Conservation (phyloP, 1,140 invertebrate species). For the Coelopa frigida region DNA sequence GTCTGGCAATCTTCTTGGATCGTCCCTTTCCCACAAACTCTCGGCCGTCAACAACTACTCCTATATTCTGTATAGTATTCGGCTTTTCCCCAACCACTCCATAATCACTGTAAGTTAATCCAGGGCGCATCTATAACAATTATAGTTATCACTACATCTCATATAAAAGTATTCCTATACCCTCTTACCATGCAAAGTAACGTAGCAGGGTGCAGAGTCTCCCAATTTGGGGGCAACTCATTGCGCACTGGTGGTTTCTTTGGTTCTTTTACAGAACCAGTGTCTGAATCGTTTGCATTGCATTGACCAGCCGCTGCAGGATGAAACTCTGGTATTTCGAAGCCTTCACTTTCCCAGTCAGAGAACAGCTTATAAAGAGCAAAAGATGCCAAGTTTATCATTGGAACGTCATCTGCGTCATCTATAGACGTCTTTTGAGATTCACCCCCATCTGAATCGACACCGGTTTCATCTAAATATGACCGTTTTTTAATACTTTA, state of each 20-base stretch:
- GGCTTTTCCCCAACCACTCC: conserved; percentile 53
- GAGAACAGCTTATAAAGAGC: conserved; percentile 67
- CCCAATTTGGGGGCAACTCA: conserved; percentile 53
- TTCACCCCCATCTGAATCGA: not conserved
- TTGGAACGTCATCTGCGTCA: conserved; percentile 54
- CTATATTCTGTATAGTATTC: conserved; percentile 50
- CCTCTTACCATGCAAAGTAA: conserved; percentile 50
- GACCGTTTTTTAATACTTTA: not conserved
- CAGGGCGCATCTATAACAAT: conserved; percentile 56
- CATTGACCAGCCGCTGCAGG: conserved; percentile 23
- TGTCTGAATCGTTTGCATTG: conserved; percentile 25
- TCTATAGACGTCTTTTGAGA: too few species aligned
- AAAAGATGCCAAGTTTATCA: conserved; percentile 67
- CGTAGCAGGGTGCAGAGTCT: conserved; percentile 61
- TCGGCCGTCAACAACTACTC: conserved; percentile 47
- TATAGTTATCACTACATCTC: not conserved
- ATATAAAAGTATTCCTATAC: not conserved
- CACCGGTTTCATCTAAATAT: not conserved
- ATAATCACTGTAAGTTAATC: conserved; percentile 55
- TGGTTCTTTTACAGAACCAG: conserved; percentile 26
- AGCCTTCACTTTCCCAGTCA: conserved; percentile 67
- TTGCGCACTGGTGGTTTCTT: conserved; percentile 46
- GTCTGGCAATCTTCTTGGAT: conserved; percentile 51
- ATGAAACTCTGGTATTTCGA: conserved; percentile 51
- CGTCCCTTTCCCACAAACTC: conserved; percentile 48